Evolutionary conservation across 2,113 vertebrate species (phyloP), one percentile per base, ranked within the genome.

Genomic region (Chionis minor): DNA sequence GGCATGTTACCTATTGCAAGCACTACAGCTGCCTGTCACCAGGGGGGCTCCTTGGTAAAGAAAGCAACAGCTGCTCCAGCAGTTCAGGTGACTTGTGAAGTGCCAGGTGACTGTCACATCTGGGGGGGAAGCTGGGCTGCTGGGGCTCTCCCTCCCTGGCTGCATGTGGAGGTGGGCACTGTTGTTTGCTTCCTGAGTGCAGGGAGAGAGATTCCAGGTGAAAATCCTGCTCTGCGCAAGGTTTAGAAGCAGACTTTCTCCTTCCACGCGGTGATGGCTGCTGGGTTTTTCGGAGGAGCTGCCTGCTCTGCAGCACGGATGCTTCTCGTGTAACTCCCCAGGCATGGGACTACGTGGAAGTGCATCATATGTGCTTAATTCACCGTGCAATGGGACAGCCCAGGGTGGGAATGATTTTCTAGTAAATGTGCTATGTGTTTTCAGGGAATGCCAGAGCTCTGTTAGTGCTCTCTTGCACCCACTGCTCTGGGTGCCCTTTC

Each of bases 331-430:
- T 5, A 21, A 6, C 18, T 24, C 67, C 38, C 38, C 32, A n/a
- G 45, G 8, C 4, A 4, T 2, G 33, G 10, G 27, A 10, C 45
- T 38, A 26, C 11, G 4, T 58, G 51, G 11, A 33, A 62, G 17
- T 21, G 33, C 42, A 10, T 62, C 7, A 0, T 9, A 4, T 1
- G 8, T 74, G 16, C 20, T 28, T 59, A 55, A 81, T 67, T 86
- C 12, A 8, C 18, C 2, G 0, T 61, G n/a, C 27, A 44, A 22
- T 21, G n/a, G 0, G 0, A 32, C 20, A 49, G 35, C 9, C 40
- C 45, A 86, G 55, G 17, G 6, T n/a, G 52, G 59, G 35, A 77
- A 42, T 23, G 22, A 17, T 42, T 91, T 73, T 58, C 40, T 52
- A 32, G 49, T 30, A 20, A 16, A 32, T 15, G 12, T 70, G 45